Base-by-base conservation (phyloP, 2,797 vertebrate species). In the Helicolenus hilgendorfi region DNA sequence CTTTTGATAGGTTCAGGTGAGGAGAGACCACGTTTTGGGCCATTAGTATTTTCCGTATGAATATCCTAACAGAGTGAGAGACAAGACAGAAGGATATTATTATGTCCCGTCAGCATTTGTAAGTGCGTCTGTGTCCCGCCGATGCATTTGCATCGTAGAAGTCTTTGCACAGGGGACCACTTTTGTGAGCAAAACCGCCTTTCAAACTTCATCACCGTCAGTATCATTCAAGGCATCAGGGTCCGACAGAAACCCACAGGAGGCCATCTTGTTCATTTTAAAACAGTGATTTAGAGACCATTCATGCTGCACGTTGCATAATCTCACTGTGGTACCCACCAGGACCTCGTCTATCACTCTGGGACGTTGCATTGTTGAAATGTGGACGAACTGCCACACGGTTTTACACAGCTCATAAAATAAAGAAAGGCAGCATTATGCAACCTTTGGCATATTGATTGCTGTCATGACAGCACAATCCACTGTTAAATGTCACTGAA, bases 231-330 rank as follows among this genome's bases (percentile, higher is more conserved):
- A 68, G 71, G 72, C 80, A 75, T 90, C 74, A 38, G 29, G 36
- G 79, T 83, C 78, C 22, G 20, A 31, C 82, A 72, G 76, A 35
- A 45, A 41, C 59, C 56, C 29, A 24, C 60, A 26, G 87, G 78
- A 86, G 82, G 49, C 84, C 87, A 65, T 90, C 79, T 67, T 53
- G 64, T 68, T 82, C 33, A 81, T 84, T 93, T 88, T 41, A 81
- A 64, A 87, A 41, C 36, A 27, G 64, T 84, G 88, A 92, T 94
- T 86, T 86, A 83, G 73, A 86, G 79, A 29, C 35, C 53, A 80
- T 86, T 90, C 91, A 79, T 31, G 71, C 59, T 24, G 33, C 72
- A 62, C 79, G 73, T 73, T 83, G 88, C 67, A 87, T 88, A 78
- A 87, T 86, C 81, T 60, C 7, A 20, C 83, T 27, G 20, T 49